Evolutionary conservation across 92 coral and sea anemone species (phyloP), one percentile per base, ranked within the genome.

Genomic region (Zoanthus sociatus): DNA sequence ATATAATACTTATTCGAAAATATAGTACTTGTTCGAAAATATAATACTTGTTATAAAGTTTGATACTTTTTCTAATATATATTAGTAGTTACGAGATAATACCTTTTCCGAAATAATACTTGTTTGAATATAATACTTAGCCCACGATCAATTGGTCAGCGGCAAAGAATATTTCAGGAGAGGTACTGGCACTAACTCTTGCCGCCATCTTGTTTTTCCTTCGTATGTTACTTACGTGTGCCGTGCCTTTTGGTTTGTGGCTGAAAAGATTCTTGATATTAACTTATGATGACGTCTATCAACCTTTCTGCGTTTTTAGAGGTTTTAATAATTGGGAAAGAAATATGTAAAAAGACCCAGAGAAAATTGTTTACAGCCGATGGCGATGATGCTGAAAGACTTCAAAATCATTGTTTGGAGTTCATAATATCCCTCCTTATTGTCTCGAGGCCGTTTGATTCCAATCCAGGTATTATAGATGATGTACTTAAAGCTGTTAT

Each of bases 311-410:
- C 68, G 68, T 61, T 1, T 61, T 61, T 61, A 61, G 68, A 61
- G 17, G 68, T 61, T 61, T 61, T 61, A 61, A 3, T 61, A 61
- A 61, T 61, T 17, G 9, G 68, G 68, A 61, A 61, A 61, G 68
- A 61, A 17, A 61, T 61, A 61, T 61, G 20, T 61, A 17, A 0
- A 61, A 9, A 61, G 68, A 61, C 68, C 68, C 68, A 61, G 6
- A 61, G 68, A 61, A 61, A 61, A 61, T 61, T 61, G 68, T 61
- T 61, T 61, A 61, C 68, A 61, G 68, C 68, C 17, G 68, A 61
- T 61, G 68, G 68, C 68, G 68, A 61, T 61, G 68, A 61, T 61
- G 68, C 68, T 61, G 68, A 61, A 61, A 61, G 68, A 61, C 68
- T 61, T 61, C 68, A 61, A 61, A 61, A 61, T 61, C 68, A 61